Conservation (phyloP, 2,113 vertebrate species). For the Vidua macroura region DNA sequence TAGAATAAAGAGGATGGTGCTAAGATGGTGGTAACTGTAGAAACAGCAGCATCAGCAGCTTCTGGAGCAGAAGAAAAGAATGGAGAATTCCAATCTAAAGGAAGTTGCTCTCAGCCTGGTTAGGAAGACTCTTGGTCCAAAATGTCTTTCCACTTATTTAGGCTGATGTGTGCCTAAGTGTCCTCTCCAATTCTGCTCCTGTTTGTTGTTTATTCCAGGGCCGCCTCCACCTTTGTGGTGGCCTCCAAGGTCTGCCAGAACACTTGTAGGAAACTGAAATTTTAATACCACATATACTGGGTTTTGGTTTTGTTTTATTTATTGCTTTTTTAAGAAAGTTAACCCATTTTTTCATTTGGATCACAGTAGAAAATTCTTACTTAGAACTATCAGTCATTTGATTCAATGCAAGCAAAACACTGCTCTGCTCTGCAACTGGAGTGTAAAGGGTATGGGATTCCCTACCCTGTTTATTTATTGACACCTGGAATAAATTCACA, state of each 20-base stretch:
- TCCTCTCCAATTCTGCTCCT: neutral
- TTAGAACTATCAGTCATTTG: neutral
- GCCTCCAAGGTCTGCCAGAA: neutral
- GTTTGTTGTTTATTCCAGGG: neutral
- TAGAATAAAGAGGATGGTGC: neutral
- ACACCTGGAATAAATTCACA: neutral
- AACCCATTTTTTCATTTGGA: neutral
- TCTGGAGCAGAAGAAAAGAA: neutral
- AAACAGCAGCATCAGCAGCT: neutral
- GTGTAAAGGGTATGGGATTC: neutral
- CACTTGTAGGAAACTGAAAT: neutral
- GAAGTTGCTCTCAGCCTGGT: neutral
- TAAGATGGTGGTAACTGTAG: neutral
- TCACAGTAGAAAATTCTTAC: neutral
- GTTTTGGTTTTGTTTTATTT: neutral
- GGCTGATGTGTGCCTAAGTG: neutral
- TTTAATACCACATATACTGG: neutral
- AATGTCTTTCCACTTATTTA: neutral
- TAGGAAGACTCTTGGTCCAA: neutral
- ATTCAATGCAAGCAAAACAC: neutral
- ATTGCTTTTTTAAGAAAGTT: neutral
- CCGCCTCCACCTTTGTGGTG: neutral
- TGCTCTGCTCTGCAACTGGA: neutral
- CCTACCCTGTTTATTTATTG: neutral
- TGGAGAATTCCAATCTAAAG: neutral